Evolutionary conservation across 2,888 invertebrate genomes (phyloP), one percentile per base, ranked within the genome.

Genomic region (Sipha maydis): DNA sequence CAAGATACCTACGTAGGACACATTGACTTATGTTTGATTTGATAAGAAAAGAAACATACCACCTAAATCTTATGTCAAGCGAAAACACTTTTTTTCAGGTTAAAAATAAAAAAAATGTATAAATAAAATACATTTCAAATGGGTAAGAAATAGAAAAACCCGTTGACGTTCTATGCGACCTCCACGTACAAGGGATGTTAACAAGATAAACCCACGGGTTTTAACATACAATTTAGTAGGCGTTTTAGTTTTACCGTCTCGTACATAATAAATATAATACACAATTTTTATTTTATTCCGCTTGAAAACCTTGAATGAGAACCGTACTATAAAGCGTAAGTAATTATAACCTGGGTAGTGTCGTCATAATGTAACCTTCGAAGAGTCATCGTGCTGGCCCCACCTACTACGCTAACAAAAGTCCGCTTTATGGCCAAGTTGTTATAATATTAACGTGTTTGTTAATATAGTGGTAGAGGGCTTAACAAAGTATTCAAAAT

Each of bases 281-380:
- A 54, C n/a, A 85, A 54, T 86, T 34, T 82, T 61, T 80, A 88
- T 80, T 88, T 75, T 67, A 75, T 82, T 82, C 31, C 41, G 8
- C 48, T 48, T 38, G 28, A n/a, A 67, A 88, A 88, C 88, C 88
- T 88, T 88, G 82, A 82, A 75, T 56, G 75, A 41, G 82, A 82
- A 88, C 67, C 41, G n/a, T 86, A 88, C 88, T 73, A 61, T 67
- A 88, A 80, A 88, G 31, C 61, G 61, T 76, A 75, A 75, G 88
- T 88, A 88, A 88, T 88, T 88, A 88, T 82, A 82, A 88, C 61
- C 82, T 82, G 88, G 75, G 82, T 76, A 67, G 75, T 82, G 88
- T 88, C 75, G 82, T 82, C 88, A 88, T 82, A 80, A 67, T 38
- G 75, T 88, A 88, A 88, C 88, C 88, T 88, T 88, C 88, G 41